Conservation (phyloP, 1,140 invertebrate genomes). For the Cyclina sinensis region DNA sequence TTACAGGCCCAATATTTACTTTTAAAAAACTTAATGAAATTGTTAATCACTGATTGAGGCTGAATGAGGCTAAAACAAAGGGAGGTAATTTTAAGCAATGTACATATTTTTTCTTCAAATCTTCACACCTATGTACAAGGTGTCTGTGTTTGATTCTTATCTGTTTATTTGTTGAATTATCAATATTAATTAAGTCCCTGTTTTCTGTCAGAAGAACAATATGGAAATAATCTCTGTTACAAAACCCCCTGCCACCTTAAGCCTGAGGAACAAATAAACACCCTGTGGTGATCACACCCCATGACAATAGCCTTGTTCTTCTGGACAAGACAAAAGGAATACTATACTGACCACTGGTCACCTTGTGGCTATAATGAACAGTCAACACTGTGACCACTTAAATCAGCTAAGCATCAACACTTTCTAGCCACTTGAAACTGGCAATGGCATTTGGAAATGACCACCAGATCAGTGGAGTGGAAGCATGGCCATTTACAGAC, state of each 20-base stretch:
- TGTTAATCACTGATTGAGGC: too few relatives aligned
- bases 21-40: too few relatives aligned
- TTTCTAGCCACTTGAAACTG: constrained; percentile 20
- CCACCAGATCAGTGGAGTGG: constrained; percentile 1
- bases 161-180: not conserved
- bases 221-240: not conserved
- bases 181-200: not conserved
- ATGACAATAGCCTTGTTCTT: constrained; percentile 10
- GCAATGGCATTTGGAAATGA: not conserved
- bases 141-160: not conserved
- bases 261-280: not conserved
- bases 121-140: not conserved
- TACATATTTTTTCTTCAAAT: not conserved
- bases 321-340: not conserved
- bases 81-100: too few relatives aligned
- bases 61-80: too few relatives aligned
- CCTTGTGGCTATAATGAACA: not conserved
- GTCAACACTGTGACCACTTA: not conserved
- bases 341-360: not conserved
- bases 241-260: not conserved
- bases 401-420: constrained; percentile 4
- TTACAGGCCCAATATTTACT: too few relatives aligned
- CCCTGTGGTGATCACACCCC: constrained; percentile 10
- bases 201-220: constrained; percentile 2
- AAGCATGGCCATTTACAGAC: constrained; percentile 29